Evolutionary conservation across 2,888 invertebrate species (phyloP), one percentile per base, ranked within the genome.

Genomic region (Cecidostiba fungosa): DNA sequence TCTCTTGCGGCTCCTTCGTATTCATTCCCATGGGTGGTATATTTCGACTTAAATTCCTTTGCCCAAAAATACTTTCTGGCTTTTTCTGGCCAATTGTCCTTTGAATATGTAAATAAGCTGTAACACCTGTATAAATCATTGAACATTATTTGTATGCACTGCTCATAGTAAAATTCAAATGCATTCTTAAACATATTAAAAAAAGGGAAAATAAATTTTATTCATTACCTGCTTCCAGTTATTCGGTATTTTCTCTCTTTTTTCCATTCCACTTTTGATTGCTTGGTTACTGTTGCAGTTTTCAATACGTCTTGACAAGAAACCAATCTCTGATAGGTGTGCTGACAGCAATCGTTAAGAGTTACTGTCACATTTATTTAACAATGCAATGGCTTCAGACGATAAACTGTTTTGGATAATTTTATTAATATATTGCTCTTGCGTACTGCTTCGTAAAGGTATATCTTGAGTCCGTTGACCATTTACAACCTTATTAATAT

Each of bases 1-100:
- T 79, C 29, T 14, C 79, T 72, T 3, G 79, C 76, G 16, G 36
- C 32, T 1, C 39, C 43, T 80, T 85, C 80, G 59, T 32, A 80
- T 43, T 36, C 80, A n/a, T 79, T 70, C 1, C 85, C 86, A 77
- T 86, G 85, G 8, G 47, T 54, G 8, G 29, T 82, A 59, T 14
- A n/a, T 66, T 78, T 78, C n/a, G n/a, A 79, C 19, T 2, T 76
- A 29, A 86, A 39, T 14, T 82, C 36, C n/a, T 39, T 62, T 0
- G 87, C 50, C 86, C 86, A 86, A 36, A 87, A 87, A 26, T 87
- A 87, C 47, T 80, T 85, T 12, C n/a, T 1, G 5, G 29, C 43
- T 78, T 87, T 85, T 26, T 5, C 2, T 36, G 77, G 54, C 85
- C 85, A 87, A 16, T 87, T 72, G 14, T 83, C 85, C 47, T 83